Base-by-base conservation (phyloP, 2,113 vertebrate species). In the Smithornis capensis region DNA sequence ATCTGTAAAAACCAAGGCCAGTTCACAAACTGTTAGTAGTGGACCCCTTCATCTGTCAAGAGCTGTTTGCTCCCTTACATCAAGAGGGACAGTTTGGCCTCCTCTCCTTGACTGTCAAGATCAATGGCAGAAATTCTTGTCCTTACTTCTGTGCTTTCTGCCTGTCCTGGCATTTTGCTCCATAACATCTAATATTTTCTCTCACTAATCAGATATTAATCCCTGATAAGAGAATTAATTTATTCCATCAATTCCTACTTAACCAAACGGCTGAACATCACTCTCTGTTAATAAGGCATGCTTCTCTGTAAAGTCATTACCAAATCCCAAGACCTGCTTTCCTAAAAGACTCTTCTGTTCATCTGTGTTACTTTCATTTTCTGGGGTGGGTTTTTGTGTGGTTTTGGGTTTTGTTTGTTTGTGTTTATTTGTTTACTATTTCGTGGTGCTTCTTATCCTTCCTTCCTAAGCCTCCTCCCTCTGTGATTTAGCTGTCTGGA, bases 141-240 rank as follows among this genome's bases (percentile, higher is more conserved):
- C 35, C 37, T 89, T 70, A 33, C 27, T 52, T 71, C 29, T 70
- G 19, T 50, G 18, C 68, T 44, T 10, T 22, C 22, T 69, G 19
- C 4, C 37, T 65, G 16, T 65, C 45, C 75, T 44, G 83, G 62
- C 49, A 19, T 65, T 93, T 94, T 80, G 19, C n/a, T 77, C 65
- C 70, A 37, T 69, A 45, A 47, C 33, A 28, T 80, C 67, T 88
- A 42, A 23, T 57, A 50, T 89, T 73, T 83, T 59, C n/a, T 88
- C 55, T 69, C 65, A 40, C 53, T 76, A 49, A 55, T 89, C 69
- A 63, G 87, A 55, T 91, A 87, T 35, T 80, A 44, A 57, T 57
- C 38, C 55, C 17, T 3, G 45, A 94, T 86, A 85, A 69, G n/a
- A n/a, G 40, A 92, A 96, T 91, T 52, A 90, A 93, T 90, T 90